These are phyloP conservation scores for Drosophila dives DNA, from an alignment of 2,888 invertebrate genomes.

Conservation along the genomic window DNA sequence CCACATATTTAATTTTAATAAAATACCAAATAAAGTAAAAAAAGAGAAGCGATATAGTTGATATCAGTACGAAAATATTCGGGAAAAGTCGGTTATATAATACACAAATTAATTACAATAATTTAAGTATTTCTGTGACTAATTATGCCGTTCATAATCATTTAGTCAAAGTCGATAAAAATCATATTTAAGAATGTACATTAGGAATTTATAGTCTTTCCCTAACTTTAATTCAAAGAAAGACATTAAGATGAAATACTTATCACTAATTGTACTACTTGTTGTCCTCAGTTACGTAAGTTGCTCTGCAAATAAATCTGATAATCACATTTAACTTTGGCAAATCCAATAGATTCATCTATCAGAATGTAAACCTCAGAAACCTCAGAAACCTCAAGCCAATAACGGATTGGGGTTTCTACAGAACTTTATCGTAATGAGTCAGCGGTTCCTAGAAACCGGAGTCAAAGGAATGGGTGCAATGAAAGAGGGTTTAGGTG, in stretches of 20 bases:
- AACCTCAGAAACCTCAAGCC: too few species aligned
- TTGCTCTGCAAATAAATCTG: background rate
- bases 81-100: too few species aligned
- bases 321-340: background rate
- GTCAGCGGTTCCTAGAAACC: too few species aligned
- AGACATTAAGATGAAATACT: background rate
- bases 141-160: background rate
- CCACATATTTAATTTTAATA: too few species aligned
- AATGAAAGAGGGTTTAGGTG: background rate
- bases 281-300: background rate
- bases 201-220: background rate
- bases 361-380: background rate
- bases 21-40: background rate
- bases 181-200: background rate
- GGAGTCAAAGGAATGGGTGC: background rate
- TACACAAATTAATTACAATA: too few species aligned
- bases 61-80: background rate
- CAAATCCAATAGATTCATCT: background rate
- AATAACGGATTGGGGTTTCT: too few species aligned
- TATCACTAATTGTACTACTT: background rate
- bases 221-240: background rate
- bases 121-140: background rate
- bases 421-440: too few species aligned
- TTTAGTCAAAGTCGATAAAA: background rate
- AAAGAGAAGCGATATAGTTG: background rate